Evolutionary conservation across 2,797 vertebrate species (phyloP), one percentile per base, ranked within the genome.

Genomic region (Anniella stebbinsi): DNA sequence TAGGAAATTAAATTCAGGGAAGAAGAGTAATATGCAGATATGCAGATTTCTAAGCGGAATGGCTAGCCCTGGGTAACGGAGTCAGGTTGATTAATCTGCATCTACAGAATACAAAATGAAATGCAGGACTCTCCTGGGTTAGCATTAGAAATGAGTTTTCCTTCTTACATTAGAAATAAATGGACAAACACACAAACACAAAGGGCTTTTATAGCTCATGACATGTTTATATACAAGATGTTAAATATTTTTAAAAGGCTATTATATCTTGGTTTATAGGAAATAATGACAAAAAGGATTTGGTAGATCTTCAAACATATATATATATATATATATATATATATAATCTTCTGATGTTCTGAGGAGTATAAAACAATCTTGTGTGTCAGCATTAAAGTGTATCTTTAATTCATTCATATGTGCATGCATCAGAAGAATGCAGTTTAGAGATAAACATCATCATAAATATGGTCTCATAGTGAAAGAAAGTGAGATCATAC

Each of bases 1-100:
- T 98, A 98, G 98, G 98, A 99, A 99, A 99, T 99, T 98, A 99
- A 99, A 98, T 97, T 98, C 98, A 88, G 97, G 96, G 96, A 95
- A 96, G 97, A 97, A 94, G 96, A 92, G 97, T 97, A 98, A 97
- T 98, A 97, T 98, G 98, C 98, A 98, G 98, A 98, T 98, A 98
- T 98, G 97, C 97, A 98, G 98, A 97, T 98, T 98, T 98, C 97
- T 96, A 98, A 97, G 96, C 97, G 96, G 97, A 97, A 97, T 97
- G 97, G 97, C 97, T 96, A 97, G 97, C 97, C 96, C 96, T 96
- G 97, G 96, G 97, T 97, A 97, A 97, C 96, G 96, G 96, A 96
- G 96, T 96, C 94, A 97, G 97, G 97, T 98, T 98, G 98, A 98
- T 98, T 98, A 98, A 98, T 98, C 98, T 98, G 97, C 97, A 95